These are phyloP conservation scores for Zele albiditarsus DNA, from an alignment of 2,888 invertebrate species.

Conservation along the genomic window DNA sequence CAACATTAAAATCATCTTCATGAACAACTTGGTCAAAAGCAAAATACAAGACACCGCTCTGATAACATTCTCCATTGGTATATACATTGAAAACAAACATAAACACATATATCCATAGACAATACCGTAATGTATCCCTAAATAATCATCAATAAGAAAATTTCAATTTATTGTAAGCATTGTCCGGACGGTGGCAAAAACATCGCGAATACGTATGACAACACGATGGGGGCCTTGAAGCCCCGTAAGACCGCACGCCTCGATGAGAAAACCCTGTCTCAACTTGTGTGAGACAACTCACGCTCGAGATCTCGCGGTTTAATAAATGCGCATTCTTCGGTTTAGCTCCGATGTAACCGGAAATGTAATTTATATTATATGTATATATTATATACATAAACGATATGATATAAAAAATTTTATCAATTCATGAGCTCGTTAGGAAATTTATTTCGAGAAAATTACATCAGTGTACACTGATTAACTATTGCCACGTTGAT, in stretches of 20 bases:
- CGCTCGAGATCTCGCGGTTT: conserved; percentile 32
- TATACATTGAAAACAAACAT: background rate
- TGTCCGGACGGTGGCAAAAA: background rate
- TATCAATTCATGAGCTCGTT: conserved; percentile 20
- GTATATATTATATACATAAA: background rate
- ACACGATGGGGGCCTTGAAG: conserved; percentile 20
- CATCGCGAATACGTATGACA: background rate
- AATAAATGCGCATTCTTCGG: conserved; percentile 28
- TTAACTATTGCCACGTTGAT: conserved; percentile 11
- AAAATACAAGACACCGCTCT: background rate
- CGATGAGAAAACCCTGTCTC: conserved; percentile 55
- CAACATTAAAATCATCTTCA: conserved; percentile 7
- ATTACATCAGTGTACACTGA: background rate
- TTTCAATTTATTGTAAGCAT: background rate
- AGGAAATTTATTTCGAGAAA: background rate
- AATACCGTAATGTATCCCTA: background rate
- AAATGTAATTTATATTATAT: conserved; percentile 28
- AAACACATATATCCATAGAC: too few species aligned
- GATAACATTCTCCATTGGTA: conserved; percentile 7
- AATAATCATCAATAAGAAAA: background rate
- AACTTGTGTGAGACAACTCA: conserved; percentile 4
- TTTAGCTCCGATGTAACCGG: conserved; percentile 8
- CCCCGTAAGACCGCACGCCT: conserved; percentile 30
- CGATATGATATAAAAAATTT: conserved; percentile 19
- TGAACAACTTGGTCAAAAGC: conserved; percentile 9